Evolutionary conservation across 2,113 vertebrate genomes (phyloP), one percentile per base, ranked within the genome.

Genomic region (Poeciliopsis turrubarensis): DNA sequence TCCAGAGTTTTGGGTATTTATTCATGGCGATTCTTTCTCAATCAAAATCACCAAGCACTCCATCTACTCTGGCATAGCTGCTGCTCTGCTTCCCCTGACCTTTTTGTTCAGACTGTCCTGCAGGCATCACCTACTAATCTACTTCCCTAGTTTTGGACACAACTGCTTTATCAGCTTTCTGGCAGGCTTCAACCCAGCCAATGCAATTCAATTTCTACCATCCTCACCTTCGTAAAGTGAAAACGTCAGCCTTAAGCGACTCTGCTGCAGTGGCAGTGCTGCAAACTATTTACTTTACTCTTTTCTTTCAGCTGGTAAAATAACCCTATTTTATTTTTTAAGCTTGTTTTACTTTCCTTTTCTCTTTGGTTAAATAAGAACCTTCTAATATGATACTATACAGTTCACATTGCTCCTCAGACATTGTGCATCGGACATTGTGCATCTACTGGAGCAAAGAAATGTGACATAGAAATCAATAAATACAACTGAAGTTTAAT

Each of bases 61-160:
- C 11, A 60, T 61, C 30, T 62, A 25, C 30, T 10, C 67, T 60
- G 19, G 29, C 44, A 66, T 14, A 66, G 68, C 70, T 68, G n/a
- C 65, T 67, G 26, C 8, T 65, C 66, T 72, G 62, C 69, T 67
- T 77, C 65, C 77, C 57, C 27, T 19, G 39, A 76, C 66, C 66
- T 67, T 57, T 51, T 57, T 73, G 25, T 17, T 17, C 22, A 19
- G 19, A 25, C 60, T 57, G 5, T 70, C 72, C 72, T 31, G 69
- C 39, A 78, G 37, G 31, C 32, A 64, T 72, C 39, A 82, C 60
- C 75, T 68, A 29, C 72, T 79, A 62, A 83, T 73, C 64, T 47
- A 51, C 54, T 74, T 72, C 65, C 65, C n/a, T 26, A 51, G 29
- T 75, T 83, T 78, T 51, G 25, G 22, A 82, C 9, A 67, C 64